These are phyloP conservation scores for Metalampra italica DNA, from an alignment of 2,888 invertebrate genomes.

Conservation along the genomic window DNA sequence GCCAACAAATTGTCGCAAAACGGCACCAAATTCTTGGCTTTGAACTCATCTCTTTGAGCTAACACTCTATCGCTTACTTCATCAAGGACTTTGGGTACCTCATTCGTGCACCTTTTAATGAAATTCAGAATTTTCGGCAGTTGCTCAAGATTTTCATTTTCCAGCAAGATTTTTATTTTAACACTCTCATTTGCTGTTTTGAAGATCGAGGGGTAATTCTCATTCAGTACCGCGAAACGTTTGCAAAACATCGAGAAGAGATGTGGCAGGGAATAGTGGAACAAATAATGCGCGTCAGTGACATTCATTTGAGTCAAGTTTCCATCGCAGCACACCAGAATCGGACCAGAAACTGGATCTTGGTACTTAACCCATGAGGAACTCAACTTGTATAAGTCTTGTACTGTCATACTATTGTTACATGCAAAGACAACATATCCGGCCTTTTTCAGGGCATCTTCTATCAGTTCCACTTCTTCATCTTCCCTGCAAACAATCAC, in stretches of 20 bases:
- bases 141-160: constrained; percentile 78
- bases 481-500: constrained; percentile 80
- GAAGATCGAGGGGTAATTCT: constrained; percentile 76
- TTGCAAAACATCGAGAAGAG: constrained; percentile 83
- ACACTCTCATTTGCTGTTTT: constrained; percentile 32
- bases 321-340: constrained; percentile 84
- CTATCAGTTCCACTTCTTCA: constrained; percentile 72
- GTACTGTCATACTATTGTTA: constrained; percentile 53
- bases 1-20: constrained; percentile 81
- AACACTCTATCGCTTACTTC: constrained; percentile 47
- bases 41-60: constrained; percentile 54
- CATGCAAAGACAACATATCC: constrained; percentile 45
- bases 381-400: constrained; percentile 55
- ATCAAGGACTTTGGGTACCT: constrained; percentile 49
- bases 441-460: constrained; percentile 30
- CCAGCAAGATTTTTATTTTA: constrained; percentile 76
- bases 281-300: constrained; percentile 81
- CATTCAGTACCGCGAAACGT: constrained; percentile 82
- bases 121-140: constrained; percentile 80
- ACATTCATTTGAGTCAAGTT: constrained; percentile 80
- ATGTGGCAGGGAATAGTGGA: constrained; percentile 85
- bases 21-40: constrained; percentile 55
- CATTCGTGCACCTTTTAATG: constrained; percentile 66
- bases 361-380: constrained; percentile 54
- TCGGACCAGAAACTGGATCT: constrained; percentile 59